phyloP scores from a whole-genome alignment of 2,797 vertebrate genomes.

The Gambusia yucatana region DNA sequence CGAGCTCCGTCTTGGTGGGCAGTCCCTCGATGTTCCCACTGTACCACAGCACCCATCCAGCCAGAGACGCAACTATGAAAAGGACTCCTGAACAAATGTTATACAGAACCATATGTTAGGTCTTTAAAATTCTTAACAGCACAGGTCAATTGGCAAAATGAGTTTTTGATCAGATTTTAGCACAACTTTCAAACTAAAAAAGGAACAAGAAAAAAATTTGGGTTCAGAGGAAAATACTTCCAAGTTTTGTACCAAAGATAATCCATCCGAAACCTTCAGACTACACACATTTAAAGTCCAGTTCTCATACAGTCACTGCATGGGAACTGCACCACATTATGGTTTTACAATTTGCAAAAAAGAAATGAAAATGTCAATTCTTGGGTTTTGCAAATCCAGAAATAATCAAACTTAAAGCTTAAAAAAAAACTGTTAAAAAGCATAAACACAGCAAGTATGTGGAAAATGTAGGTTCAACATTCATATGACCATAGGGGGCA shows the following conservation, averaged over 20 bases:
- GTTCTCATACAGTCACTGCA: background rate
- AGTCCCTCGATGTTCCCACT: slow-evolving; percentile 90
- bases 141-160: background rate
- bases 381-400: background rate
- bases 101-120: background rate
- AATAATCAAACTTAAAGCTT: background rate
- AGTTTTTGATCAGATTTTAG: background rate
- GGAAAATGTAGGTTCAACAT: background rate
- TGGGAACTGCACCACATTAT: no score
- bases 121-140: background rate
- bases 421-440: background rate
- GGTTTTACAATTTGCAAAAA: background rate
- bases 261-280: background rate
- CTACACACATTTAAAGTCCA: background rate
- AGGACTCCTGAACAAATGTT: slow-evolving; percentile 73
- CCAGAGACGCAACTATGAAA: slow-evolving; percentile 86
- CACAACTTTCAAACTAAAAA: background rate
- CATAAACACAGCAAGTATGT: background rate
- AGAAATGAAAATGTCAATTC: background rate
- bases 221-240: background rate
- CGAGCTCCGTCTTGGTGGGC: slow-evolving; percentile 80
- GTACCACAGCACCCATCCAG: slow-evolving; percentile 92
- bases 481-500: background rate
- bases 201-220: background rate
- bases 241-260: background rate